phyloP scores from a whole-genome alignment of 2,113 vertebrate species.

The Peucedramus taeniatus region DNA sequence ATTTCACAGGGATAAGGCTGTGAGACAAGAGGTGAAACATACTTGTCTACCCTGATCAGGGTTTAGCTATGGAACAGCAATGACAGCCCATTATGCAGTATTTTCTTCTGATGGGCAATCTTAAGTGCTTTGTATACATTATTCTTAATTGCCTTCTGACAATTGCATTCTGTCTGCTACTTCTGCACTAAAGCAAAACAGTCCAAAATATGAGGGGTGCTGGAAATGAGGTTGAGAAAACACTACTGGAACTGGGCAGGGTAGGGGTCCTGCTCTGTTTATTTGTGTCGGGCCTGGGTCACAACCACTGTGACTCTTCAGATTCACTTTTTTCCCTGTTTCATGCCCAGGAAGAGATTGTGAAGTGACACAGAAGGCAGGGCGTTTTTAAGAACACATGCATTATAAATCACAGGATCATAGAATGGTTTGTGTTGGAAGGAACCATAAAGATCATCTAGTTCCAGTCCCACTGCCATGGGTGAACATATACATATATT shows the following conservation, averaged over 20 bases:
- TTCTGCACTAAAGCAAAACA: background rate
- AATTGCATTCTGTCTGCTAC: fast-evolving
- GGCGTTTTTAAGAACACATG: background rate
- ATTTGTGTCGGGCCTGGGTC: background rate
- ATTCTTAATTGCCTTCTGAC: background rate
- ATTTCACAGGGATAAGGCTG: background rate
- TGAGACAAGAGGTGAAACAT: background rate
- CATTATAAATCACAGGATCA: background rate
- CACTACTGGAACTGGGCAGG: background rate
- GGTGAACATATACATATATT: background rate
- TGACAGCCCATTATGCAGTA: background rate
- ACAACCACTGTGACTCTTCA: background rate
- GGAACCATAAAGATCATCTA: background rate
- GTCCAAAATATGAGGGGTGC: background rate
- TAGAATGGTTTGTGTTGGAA: background rate
- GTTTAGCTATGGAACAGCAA: background rate
- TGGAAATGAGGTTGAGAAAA: background rate
- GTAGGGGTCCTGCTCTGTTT: background rate
- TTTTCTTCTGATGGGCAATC: background rate
- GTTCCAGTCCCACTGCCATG: background rate
- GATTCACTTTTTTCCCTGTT: background rate
- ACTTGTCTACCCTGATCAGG: background rate
- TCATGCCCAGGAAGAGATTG: background rate
- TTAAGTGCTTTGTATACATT: background rate
- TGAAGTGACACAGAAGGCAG: background rate